Percentiles rank a stretch among this genome's conserved stretches.
These are phyloP conservation scores for Cepphus grylle DNA, from an alignment of 2,113 vertebrate species.

Conservation along the genomic window DNA sequence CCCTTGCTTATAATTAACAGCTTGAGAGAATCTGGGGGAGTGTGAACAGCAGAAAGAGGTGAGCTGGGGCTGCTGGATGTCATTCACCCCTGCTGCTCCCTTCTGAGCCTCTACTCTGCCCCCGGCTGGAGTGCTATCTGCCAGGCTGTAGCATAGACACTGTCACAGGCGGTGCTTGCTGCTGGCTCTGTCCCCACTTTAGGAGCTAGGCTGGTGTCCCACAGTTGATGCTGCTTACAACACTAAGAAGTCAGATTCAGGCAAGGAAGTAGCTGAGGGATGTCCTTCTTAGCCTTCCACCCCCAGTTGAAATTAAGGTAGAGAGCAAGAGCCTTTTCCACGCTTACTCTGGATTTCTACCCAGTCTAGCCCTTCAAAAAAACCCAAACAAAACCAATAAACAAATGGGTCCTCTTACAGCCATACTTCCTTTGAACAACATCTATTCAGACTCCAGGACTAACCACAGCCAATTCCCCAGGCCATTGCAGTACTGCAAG, in stretches of 20 bases:
- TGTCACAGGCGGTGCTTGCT: rapidly evolving
- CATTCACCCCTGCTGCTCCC: background rate
- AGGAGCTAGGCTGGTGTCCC: background rate
- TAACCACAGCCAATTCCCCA: background rate
- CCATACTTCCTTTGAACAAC: background rate
- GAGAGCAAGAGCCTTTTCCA: background rate
- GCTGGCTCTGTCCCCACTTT: too few relatives aligned
- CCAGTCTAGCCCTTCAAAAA: background rate
- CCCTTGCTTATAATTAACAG: background rate
- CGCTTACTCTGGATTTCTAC: background rate
- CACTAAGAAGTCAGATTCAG: background rate
- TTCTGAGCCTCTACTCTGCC: background rate
- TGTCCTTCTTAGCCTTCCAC: background rate
- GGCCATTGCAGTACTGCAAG: background rate
- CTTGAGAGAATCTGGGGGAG: background rate
- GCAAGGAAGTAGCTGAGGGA: background rate
- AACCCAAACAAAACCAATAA: background rate
- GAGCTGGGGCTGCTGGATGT: too few relatives aligned
- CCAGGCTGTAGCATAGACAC: background rate
- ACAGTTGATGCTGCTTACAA: background rate
- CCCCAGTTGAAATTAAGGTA: background rate
- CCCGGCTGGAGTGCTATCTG: background rate
- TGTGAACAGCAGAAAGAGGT: background rate
- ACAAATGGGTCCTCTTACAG: background rate
- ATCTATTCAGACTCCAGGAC: background rate